Evolutionary conservation across 1,140 invertebrate species (phyloP), one percentile per base, ranked within the genome.

Genomic region (Pseudomyrmex pallidus): DNA sequence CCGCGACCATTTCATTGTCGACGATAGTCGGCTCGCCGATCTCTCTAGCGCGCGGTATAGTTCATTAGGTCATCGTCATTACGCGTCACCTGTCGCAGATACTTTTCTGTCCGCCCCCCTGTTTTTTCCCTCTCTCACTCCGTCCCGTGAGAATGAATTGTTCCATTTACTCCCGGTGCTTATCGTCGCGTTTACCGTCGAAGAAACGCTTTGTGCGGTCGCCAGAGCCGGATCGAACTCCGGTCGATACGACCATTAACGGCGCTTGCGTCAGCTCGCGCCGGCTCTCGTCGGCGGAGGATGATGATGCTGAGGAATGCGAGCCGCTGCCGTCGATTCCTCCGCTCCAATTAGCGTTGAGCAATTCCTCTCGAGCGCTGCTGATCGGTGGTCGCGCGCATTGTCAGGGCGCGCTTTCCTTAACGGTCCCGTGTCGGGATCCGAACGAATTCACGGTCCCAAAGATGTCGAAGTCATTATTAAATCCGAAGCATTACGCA

Each of bases 1-100:
- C 20, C 13, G 57, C 44, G 15, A 10, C 5, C n/a, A n/a, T 25
- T 20, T 35, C 35, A 35, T 35, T 44, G 20, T 57, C 74, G 62
- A 13, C 50, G 62, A 67, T 74, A 44, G 70, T 52, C 70, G 35
- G 35, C 17, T 61, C 66, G 57, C 35, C 59, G 70, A 59, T 80
- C 44, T 46, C 66, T 72, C 50, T 12, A 52, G 22, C 35, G 35
- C 35, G 76, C 76, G 56, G 54, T n/a, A 82, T 82, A 82, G 78
- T 80, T 84, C 83, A 84, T 84, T 80, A 50, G 83, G 83, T 82
- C 83, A 84, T 54, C 76, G 76, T 80, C 46, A 82, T 84, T 84
- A 84, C 56, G 76, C 50, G 46, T 74, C 78, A 74, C 74, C 25
- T 78, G 83, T 64, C 83, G 83, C 56, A 46, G 44, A 84, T 35